phyloP scores from a whole-genome alignment of 2,113 vertebrate genomes.

The Baryphthengus martii region DNA sequence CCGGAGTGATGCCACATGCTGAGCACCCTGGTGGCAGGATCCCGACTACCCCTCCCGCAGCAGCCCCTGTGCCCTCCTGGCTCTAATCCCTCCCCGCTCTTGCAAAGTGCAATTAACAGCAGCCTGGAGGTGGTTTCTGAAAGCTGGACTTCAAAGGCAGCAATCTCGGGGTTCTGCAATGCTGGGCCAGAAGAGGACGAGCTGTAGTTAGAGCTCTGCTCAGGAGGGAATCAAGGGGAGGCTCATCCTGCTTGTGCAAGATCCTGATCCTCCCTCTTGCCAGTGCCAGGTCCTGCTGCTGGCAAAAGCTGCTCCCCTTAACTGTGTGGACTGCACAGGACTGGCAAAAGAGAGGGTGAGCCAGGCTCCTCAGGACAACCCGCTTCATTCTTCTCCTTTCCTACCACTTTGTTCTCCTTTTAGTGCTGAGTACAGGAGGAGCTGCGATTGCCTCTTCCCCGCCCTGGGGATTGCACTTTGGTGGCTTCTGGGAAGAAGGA shows the following conservation, averaged over 20 bases:
- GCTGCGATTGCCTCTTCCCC: neutral
- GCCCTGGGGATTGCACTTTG: rapidly evolving
- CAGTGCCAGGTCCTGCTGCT: neutral
- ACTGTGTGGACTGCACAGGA: neutral
- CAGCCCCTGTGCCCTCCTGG: neutral
- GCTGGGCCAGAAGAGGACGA: neutral
- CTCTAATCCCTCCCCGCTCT: neutral
- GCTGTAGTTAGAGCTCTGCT: neutral
- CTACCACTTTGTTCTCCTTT: too few relatives aligned
- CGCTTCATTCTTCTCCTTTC: neutral
- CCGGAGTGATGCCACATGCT: neutral
- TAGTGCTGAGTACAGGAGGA: too few relatives aligned
- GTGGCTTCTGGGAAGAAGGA: neutral
- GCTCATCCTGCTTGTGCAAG: neutral
- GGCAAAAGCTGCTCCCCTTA: neutral
- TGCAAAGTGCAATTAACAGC: neutral
- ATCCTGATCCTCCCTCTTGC: neutral
- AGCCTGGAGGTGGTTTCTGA: neutral
- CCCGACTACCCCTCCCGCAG: rapidly evolving
- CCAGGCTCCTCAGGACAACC: neutral
- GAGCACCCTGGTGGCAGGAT: rapidly evolving
- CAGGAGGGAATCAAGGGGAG: neutral
- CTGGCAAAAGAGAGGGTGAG: neutral
- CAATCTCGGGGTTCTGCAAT: neutral
- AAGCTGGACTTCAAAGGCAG: neutral